These are phyloP conservation scores for Hassar affinis DNA, from an alignment of 2,113 vertebrate species.

Conservation along the genomic window DNA sequence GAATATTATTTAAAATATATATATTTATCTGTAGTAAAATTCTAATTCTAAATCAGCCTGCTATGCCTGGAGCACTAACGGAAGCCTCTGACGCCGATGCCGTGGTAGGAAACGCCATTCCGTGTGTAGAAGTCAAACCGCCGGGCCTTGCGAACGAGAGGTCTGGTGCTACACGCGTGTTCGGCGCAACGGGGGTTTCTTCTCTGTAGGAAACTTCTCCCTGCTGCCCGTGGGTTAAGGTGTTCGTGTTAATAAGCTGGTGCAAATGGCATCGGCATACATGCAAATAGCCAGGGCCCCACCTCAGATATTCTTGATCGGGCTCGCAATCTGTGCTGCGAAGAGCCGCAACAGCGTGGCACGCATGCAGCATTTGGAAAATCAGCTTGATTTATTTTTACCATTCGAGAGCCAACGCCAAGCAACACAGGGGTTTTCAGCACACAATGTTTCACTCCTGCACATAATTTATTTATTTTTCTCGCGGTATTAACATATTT, in stretches of 20 bases:
- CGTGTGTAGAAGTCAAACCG: conserved; percentile 44
- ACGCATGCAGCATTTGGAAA: conserved; percentile 80
- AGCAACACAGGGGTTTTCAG: conserved; percentile 80
- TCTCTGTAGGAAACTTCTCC: conserved; percentile 57
- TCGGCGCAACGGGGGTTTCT: conserved; percentile 45
- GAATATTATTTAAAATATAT: too few relatives aligned
- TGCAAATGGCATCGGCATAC: conserved; percentile 68
- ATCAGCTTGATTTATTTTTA: conserved; percentile 86
- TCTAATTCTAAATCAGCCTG: neutral
- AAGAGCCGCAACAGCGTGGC: conserved; percentile 74
- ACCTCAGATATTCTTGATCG: conserved; percentile 73
- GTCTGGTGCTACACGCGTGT: conserved; percentile 42
- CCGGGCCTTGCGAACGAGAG: conserved; percentile 43
- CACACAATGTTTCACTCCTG: conserved; percentile 77
- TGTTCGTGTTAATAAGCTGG: conserved; percentile 78
- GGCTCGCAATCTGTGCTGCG: conserved; percentile 80
- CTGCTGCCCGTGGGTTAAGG: conserved; percentile 70
- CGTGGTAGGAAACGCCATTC: conserved; percentile 32
- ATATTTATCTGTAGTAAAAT: too few relatives aligned
- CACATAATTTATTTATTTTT: conserved; percentile 61
- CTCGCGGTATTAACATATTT: conserved; percentile 49
- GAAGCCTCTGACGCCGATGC: conserved; percentile 28
- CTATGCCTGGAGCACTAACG: neutral
- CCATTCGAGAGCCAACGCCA: conserved; percentile 72
- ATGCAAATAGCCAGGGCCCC: conserved; percentile 69